These are phyloP conservation scores for Callorhinus ursinus DNA, from an alignment of 2,113 vertebrate species.

Conservation along the genomic window DNA sequence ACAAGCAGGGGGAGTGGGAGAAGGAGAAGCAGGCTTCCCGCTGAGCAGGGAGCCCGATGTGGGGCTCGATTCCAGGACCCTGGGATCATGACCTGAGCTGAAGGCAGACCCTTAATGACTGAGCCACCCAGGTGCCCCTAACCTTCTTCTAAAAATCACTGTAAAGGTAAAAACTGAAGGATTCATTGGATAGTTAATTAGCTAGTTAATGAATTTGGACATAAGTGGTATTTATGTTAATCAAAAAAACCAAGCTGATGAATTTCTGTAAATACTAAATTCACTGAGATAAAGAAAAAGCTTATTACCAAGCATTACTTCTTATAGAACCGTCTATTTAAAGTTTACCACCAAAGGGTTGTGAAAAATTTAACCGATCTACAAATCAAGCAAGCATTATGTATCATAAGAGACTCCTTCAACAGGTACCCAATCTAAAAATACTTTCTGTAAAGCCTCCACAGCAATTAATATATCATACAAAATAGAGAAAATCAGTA, in stretches of 20 bases:
- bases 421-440: constrained; percentile 39
- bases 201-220: not conserved
- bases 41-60: no score
- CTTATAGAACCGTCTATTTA: not conserved
- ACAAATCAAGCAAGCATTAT: constrained; percentile 28
- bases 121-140: not conserved
- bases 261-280: constrained; percentile 55
- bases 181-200: not conserved
- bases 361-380: constrained; percentile 56
- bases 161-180: constrained; percentile 49
- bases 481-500: constrained; percentile 51
- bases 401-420: constrained; percentile 24
- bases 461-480: not conserved
- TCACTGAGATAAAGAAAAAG: constrained; percentile 34
- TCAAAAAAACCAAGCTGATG: constrained; percentile 35
- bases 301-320: constrained; percentile 27
- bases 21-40: no score
- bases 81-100: no score
- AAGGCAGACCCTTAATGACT: no score
- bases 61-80: no score
- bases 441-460: constrained; percentile 36
- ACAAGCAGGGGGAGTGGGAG: no score
- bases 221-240: constrained; percentile 14
- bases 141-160: constrained; percentile 40
- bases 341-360: constrained; percentile 33